Base-by-base conservation (phyloP, 2,888 invertebrate genomes). In the Gerosis bhagava region DNA sequence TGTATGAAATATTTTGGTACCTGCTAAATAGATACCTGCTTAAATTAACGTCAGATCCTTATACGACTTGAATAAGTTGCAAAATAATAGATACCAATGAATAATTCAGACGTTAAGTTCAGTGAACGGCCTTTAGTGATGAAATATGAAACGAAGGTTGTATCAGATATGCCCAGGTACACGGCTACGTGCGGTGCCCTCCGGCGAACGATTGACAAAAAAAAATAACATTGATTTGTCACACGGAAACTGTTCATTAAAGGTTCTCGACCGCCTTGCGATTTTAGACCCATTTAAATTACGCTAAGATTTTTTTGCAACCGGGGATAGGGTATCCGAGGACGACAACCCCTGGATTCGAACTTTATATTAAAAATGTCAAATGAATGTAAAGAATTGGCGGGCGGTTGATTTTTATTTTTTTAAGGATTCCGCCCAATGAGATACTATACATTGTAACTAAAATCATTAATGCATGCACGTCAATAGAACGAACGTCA, bases 131-230 rank as follows among this genome's bases (percentile, higher is more conserved):
- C 59, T 65, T 67, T 69, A 61, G 67, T 77, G 76, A 79, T 73
- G 78, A 78, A 77, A 77, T 74, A 74, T 63, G n/a, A 57, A 56
- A 52, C 67, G 77, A 83, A 83, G 83, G 80, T 82, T 77, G 75
- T 71, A 70, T 67, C 68, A 63, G 59, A 67, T 55, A 65, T 63
- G 59, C 62, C 69, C 76, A 81, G 76, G 77, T 70, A 75, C 53
- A 57, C 52, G 54, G 70, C 57, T 58, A 56, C 53, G 63, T 62
- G 57, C 71, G 62, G 63, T 67, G 72, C 73, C 73, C 73, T 75
- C 72, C 61, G 51, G 53, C 53, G 58, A 63, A 59, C 59, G 59
- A 57, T 34, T 46, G 48, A 49, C 40, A 44, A 49, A 50, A 41
- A 17, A 19, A 19, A 19, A 19, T 6, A 3, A 21, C 34, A 41